These are phyloP conservation scores for Anodontia alba DNA, from an alignment of 2,888 invertebrate genomes.

Conservation along the genomic window DNA sequence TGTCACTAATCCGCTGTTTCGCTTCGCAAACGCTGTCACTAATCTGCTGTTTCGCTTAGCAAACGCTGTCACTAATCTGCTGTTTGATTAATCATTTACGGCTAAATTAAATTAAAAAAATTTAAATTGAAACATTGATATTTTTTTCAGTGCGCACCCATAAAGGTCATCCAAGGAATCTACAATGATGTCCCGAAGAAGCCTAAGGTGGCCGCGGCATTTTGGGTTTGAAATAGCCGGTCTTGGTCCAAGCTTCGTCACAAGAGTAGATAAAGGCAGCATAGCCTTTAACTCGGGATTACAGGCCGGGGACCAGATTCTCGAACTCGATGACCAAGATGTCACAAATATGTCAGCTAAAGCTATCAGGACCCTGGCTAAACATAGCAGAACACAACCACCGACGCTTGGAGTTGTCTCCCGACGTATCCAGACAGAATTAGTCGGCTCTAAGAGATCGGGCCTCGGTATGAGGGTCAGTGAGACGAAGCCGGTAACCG, in stretches of 20 bases:
- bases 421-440: constrained; percentile 73
- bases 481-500: constrained; percentile 77
- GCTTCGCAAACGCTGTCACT: too few species aligned
- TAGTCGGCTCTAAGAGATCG: constrained; percentile 68
- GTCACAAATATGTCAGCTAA: constrained; percentile 80
- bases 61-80: too few species aligned
- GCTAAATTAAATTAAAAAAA: too few species aligned
- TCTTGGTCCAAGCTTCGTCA: constrained; percentile 82
- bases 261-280: constrained; percentile 79
- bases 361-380: constrained; percentile 76
- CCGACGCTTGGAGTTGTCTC: constrained; percentile 83
- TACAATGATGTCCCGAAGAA: not conserved
- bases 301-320: constrained; percentile 81
- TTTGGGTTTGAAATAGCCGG: constrained; percentile 84
- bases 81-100: too few species aligned
- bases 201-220: constrained; percentile 77
- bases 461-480: constrained; percentile 80
- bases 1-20: too few species aligned
- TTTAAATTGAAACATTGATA: too few species aligned
- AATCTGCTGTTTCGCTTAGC: too few species aligned
- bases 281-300: constrained; percentile 81
- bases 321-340: constrained; percentile 82
- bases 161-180: too few species aligned
- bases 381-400: constrained; percentile 70
- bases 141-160: too few species aligned